Base-by-base conservation (phyloP, 2,113 vertebrate genomes). In the Ascaphus truei region DNA sequence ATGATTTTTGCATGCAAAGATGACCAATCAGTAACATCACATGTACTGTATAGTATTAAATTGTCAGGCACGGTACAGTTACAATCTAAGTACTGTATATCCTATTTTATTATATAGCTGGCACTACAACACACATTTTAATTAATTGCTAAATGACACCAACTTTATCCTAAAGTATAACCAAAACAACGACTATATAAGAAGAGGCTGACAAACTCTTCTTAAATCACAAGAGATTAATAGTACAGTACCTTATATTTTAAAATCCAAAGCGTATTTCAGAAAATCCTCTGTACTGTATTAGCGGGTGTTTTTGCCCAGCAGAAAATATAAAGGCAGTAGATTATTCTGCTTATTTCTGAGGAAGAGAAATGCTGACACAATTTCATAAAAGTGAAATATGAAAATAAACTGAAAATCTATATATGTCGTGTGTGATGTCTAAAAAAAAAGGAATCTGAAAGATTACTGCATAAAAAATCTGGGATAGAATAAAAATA, bases 361-460 rank as follows among this genome's bases (percentile, higher is more conserved):
- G n/a, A 37, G 22, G 55, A 68, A 37, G 65, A 59, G 65, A 48
- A 59, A 57, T 12, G 43, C 65, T 59, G 65, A 68, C 65, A 68
- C 39, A 34, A 50, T 59, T 68, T 68, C 65, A 68, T 68, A 48
- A 50, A 68, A 48, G 7, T 68, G 55, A 68, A 68, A 68, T 68
- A 68, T 68, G 26, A 50, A 68, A 59, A 68, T 55, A 68, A 68
- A 68, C 65, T 37, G 41, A 12, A 68, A 68, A 59, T 68, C 65
- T 59, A 68, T 68, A 68, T 18, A 50, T 68, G 65, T 59, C 65
- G 59, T 33, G 16, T 50, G 55, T 68, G 30, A 68, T 68, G 30
- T 20, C 64, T 43, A 4, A 45, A 67, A 41, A 48, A 50, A 10
- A 61, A 29, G 50, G 37, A 50, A 48, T 25, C 41, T 26, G 4